Conservation (phyloP, 2,113 vertebrate genomes). For the Salvator merianae region DNA sequence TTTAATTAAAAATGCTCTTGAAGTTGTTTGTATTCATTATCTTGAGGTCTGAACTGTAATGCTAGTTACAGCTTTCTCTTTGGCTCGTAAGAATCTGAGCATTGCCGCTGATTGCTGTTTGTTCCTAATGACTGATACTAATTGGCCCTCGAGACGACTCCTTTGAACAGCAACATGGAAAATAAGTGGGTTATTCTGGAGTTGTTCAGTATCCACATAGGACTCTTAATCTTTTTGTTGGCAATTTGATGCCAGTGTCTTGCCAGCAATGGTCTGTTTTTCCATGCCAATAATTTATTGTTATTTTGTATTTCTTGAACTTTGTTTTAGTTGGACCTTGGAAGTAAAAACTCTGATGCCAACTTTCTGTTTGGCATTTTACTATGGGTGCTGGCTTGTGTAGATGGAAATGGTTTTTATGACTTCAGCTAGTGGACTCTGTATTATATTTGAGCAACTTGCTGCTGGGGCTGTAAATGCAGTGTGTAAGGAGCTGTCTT, state of each 20-base stretch:
- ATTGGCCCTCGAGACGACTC: not conserved
- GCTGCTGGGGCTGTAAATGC: not conserved
- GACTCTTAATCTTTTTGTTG: not conserved
- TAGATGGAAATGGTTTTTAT: slow-evolving; percentile 12
- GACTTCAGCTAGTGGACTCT: slow-evolving; percentile 20
- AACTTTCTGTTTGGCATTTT: slow-evolving; percentile 3
- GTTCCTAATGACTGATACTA: not conserved
- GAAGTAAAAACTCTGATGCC: not conserved
- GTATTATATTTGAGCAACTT: not conserved
- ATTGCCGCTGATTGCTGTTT: not conserved
- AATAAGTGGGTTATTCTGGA: not conserved
- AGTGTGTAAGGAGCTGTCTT: not conserved
- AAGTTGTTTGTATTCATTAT: not conserved
- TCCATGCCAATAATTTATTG: not conserved
- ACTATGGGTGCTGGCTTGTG: not conserved
- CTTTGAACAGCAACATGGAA: not conserved
- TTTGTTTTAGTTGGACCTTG: slow-evolving; percentile 26
- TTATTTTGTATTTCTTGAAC: not conserved
- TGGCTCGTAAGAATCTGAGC: not conserved
- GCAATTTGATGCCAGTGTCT: not conserved
- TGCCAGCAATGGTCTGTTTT: not conserved
- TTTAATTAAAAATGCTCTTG: not conserved
- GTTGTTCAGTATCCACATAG: not conserved
- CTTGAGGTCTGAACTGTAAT: not conserved
- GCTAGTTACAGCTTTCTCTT: not conserved